Evolutionary conservation across 2,888 invertebrate species (phyloP), one percentile per base, ranked within the genome.

Genomic region (Troilus luridus): DNA sequence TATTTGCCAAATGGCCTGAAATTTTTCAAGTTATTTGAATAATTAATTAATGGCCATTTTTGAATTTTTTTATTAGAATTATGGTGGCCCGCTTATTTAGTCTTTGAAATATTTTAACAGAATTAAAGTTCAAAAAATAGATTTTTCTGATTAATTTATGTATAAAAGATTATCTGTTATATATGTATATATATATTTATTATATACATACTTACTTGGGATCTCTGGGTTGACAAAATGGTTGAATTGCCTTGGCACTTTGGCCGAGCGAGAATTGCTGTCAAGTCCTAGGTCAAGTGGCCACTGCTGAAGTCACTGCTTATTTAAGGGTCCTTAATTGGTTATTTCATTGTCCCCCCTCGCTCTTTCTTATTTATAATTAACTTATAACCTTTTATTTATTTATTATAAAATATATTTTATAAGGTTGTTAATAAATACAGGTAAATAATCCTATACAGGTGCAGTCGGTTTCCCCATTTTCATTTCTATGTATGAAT

Each of bases 281-380:
- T 77, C 72, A 77, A 77, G 72, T 17, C 72, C 72, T 77, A 77
- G 72, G 72, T 77, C 72, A 77, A 77, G 72, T 77, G 72, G 72
- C 72, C 72, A 77, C 72, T 77, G 72, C 12, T 77, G 72, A 77
- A 77, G 72, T 77, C 72, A 27, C 27, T 77, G 72, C 72, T 77
- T 77, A 77, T 77, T 77, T 77, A 77, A 41, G 72, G 72, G 27
- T 77, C 27, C 72, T 77, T 77, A 77, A 77, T 77, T 77, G 72
- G 72, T 77, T 77, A 77, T 77, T 77, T 77, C 72, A 77, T 77
- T 77, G 72, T 27, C 41, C 17, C 41, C 72, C 41, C 41, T 17
- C 72, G 14, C 41, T 41, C 27, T 41, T 24, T 0, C 27, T 19
- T 27, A 8, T 7, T 41, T 41, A 0, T 41, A 41, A 77, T 77